These are phyloP conservation scores for Heliopora coerulea DNA, from an alignment of 92 coral and sea anemone genomes.

Conservation along the genomic window DNA sequence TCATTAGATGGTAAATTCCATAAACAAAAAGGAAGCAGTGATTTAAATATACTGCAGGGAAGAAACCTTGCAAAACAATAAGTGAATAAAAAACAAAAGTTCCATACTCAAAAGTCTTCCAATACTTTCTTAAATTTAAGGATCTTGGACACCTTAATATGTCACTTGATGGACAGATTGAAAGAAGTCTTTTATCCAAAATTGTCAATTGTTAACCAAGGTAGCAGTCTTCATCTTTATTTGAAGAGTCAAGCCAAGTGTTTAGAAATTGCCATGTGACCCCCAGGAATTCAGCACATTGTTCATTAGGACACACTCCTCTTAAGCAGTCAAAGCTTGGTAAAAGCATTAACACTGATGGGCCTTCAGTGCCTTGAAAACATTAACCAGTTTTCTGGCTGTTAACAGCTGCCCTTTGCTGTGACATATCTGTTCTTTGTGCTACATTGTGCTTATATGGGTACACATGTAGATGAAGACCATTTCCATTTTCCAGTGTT, in stretches of 20 bases:
- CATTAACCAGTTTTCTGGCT: neutral
- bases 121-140: neutral
- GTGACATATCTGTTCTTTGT: neutral
- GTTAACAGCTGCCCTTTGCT: neutral
- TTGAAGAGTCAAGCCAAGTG: slow-evolving; percentile 1
- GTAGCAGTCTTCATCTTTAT: neutral
- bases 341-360: neutral
- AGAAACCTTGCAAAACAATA: neutral
- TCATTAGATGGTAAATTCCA: slow-evolving; percentile 1
- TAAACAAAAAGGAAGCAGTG: slow-evolving; percentile 4
- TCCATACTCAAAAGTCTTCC: neutral
- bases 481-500: slow-evolving; percentile 1
- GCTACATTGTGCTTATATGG: neutral
- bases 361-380: neutral
- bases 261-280: slow-evolving; percentile 2
- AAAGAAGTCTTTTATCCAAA: neutral
- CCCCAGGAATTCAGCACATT: neutral
- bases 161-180: neutral
- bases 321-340: slow-evolving; percentile 1
- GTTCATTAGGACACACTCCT: neutral
- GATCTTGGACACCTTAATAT: slow-evolving; percentile 6
- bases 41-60: neutral
- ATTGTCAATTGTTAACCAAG: neutral
- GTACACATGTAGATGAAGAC: neutral
- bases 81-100: slow-evolving; percentile 1